phyloP scores from a whole-genome alignment of 1,140 invertebrate species.

The Orchestia grillus region DNA sequence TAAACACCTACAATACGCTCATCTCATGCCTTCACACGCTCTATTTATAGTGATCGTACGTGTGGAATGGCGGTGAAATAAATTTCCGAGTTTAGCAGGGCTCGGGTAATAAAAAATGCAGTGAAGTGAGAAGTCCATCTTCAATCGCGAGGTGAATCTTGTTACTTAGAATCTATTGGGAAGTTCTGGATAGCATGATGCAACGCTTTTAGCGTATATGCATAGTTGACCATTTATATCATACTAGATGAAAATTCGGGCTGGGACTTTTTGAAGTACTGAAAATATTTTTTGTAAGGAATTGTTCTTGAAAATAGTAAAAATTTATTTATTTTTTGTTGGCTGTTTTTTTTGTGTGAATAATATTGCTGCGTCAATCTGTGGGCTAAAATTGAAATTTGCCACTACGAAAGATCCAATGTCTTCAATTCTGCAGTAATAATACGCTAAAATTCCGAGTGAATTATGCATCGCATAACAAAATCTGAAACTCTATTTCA shows the following conservation, averaged over 20 bases:
- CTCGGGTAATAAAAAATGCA: background rate
- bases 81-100: background rate
- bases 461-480: background rate
- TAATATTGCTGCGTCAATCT: background rate
- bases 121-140: no score
- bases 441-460: background rate
- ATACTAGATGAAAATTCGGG: background rate
- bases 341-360: background rate
- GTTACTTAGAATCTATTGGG: no score
- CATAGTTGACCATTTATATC: background rate
- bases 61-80: background rate
- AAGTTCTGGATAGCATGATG: background rate
- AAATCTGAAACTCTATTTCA: background rate
- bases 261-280: background rate
- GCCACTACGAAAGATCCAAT: background rate
- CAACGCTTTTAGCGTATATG: background rate
- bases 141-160: background rate
- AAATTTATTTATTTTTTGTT: background rate
- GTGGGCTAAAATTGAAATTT: background rate
- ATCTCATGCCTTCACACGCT: background rate
- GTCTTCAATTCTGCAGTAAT: background rate
- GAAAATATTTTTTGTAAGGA: background rate
- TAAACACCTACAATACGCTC: background rate
- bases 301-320: background rate
- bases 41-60: background rate